Base-by-base conservation (phyloP, 2,888 invertebrate genomes). In the Morpho deidamia region DNA sequence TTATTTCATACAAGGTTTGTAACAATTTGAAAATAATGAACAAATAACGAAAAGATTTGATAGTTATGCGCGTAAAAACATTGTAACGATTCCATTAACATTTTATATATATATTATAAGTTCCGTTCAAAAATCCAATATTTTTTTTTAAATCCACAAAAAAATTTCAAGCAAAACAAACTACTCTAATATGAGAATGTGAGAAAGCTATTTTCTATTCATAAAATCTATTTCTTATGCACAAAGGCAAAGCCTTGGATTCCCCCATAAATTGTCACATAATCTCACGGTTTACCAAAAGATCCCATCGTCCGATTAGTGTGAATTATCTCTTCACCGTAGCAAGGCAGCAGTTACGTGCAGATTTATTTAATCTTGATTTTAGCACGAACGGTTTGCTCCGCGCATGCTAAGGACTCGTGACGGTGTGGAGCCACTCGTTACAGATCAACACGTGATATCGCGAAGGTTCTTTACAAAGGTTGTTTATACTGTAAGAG, bases 181-280 rank as follows among this genome's bases (percentile, higher is more conserved):
- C 23, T n/a, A 23, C 23, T 23, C 5, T 5, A 23, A 3, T 23
- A 23, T 23, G 23, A 5, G 5, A 23, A 23, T 37, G 48, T 54
- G 44, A 52, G 51, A 58, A 43, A 55, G 51, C 40, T 45, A 35
- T 41, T 23, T 54, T 46, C 51, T 54, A 49, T 51, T 44, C 54
- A 50, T 2, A 40, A 9, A 35, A 35, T 42, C 14, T 45, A 49
- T 39, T 59, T 54, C 11, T 56, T 59, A 56, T 54, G 59, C 56
- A 44, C 35, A 44, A n/a, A 45, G 32, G 40, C 12, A 35, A 32
- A 34, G 12, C 23, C 40, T 7, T 12, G 38, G 48, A 51, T 49
- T 51, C 54, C 46, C 53, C 46, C 53, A 59, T 59, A 59, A 59
- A 59, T 59, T 59, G 56, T 59, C 56, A 59, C 56, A 56, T 51